Evolutionary conservation across 2,113 vertebrate species (phyloP).

Genomic region (Catharus minimus): DNA sequence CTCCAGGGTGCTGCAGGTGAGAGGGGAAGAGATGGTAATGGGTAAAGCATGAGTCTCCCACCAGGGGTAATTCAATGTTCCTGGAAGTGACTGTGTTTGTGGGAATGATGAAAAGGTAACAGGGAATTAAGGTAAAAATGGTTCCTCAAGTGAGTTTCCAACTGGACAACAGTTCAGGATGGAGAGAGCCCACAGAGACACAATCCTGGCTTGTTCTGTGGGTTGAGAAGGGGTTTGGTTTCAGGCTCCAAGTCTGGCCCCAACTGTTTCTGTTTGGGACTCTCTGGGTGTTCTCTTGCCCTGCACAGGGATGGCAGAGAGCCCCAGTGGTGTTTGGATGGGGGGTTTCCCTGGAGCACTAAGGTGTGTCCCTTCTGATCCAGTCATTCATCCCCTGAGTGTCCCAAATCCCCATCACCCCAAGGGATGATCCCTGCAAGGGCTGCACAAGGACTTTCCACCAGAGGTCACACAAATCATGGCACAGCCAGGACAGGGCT

Average conservation of each 20-base stretch:
- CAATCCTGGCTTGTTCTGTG: no score
- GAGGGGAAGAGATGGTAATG: neutral
- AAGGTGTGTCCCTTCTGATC: neutral
- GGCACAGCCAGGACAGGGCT: no score
- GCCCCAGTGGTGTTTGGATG: neutral
- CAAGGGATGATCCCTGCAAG: neutral
- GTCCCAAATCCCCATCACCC: neutral
- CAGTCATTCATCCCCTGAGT: neutral
- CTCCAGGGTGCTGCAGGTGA: neutral
- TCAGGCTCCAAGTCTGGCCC: neutral
- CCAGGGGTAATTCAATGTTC: no score
- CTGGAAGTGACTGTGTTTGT: no score
- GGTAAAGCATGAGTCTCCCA: no score
- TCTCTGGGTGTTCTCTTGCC: neutral
- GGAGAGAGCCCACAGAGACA: no score
- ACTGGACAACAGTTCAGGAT: no score
- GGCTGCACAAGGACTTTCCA: neutral
- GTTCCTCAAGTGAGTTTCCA: neutral
- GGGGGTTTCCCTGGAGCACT: neutral
- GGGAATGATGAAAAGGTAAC: no score
- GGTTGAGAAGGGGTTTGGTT: neutral
- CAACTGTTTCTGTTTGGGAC: neutral
- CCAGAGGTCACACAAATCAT: neutral
- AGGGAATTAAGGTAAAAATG: no score
- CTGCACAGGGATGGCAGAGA: neutral